These are phyloP conservation scores for Spilosoma lubricipeda DNA, from an alignment of 2,888 invertebrate species.

Conservation along the genomic window DNA sequence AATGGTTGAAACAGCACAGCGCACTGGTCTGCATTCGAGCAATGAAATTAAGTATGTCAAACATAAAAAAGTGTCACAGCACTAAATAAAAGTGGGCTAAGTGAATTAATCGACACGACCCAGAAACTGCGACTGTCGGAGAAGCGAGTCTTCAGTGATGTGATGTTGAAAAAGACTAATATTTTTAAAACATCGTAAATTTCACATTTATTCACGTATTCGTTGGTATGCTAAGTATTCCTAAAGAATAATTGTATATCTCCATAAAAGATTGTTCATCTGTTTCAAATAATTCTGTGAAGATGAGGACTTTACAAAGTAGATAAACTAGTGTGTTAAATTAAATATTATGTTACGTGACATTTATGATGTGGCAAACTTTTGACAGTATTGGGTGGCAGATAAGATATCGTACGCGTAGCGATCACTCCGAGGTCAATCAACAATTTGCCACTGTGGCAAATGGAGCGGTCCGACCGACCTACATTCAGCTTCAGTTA, in stretches of 20 bases:
- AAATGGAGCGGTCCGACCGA: conserved; percentile 83
- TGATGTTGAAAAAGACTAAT: conserved; percentile 45
- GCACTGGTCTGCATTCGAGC: conserved; percentile 65
- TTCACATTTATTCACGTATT: conserved; percentile 13
- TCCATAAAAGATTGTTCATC: background rate
- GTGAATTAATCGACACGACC: conserved; percentile 83
- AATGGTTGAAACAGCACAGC: conserved; percentile 54
- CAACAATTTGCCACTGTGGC: conserved; percentile 81
- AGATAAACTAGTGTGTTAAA: background rate
- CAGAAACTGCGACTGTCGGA: conserved; percentile 71
- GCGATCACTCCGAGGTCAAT: conserved; percentile 79
- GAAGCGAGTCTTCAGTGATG: conserved; percentile 53
- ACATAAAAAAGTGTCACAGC: conserved; percentile 80
- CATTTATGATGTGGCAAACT: conserved; percentile 51
- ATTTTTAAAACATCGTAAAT: conserved; percentile 36
- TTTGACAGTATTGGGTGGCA: conserved; percentile 48
- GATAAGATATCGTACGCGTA: conserved; percentile 80
- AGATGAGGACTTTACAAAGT: background rate
- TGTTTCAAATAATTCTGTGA: background rate
- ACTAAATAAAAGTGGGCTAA: conserved; percentile 83
- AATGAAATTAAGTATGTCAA: conserved; percentile 78
- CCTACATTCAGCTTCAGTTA: conserved; percentile 78
- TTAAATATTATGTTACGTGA: conserved; percentile 13
- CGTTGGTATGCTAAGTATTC: conserved; percentile 7
- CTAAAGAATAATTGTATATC: background rate